Conservation (phyloP, 2,888 invertebrate genomes). For the Drosophila quinaria region DNA sequence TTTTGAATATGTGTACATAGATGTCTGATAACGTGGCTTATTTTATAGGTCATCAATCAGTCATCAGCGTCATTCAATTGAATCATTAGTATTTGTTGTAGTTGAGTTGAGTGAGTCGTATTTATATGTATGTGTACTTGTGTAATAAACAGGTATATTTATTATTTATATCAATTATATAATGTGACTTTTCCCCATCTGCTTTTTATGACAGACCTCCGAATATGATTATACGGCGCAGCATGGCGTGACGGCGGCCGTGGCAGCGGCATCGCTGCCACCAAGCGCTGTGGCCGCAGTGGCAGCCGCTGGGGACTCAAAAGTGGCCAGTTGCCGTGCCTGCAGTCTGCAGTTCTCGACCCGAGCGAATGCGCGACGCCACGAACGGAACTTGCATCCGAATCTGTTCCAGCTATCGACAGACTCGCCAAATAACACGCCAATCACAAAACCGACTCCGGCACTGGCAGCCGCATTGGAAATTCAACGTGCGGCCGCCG, state of each 20-base stretch:
- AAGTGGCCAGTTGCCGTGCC: constrained; percentile 85
- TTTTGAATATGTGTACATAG: too few species aligned
- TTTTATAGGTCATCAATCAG: not conserved
- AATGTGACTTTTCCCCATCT: constrained; percentile 1
- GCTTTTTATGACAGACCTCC: constrained; percentile 47
- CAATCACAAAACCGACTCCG: constrained; percentile 80
- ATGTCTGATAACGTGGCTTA: not conserved
- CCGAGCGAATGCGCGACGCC: constrained; percentile 85
- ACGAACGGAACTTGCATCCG: constrained; percentile 86
- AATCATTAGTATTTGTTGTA: not conserved
- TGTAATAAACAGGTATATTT: not conserved
- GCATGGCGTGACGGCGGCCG: constrained; percentile 69
- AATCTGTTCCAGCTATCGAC: constrained; percentile 80
- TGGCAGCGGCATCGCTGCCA: constrained; percentile 65
- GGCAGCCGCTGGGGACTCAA: constrained; percentile 76
- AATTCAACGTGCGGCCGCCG: constrained; percentile 77
- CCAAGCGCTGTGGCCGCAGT: constrained; percentile 73
- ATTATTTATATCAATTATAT: not conserved
- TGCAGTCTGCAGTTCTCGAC: constrained; percentile 86
- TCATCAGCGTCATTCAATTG: not conserved
- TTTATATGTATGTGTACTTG: not conserved
- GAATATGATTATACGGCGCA: constrained; percentile 73
- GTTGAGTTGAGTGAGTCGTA: not conserved
- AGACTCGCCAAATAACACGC: constrained; percentile 74
- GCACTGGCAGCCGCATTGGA: constrained; percentile 82